These are phyloP conservation scores for Thunnus thynnus DNA, from an alignment of 2,113 vertebrate genomes.

Conservation along the genomic window DNA sequence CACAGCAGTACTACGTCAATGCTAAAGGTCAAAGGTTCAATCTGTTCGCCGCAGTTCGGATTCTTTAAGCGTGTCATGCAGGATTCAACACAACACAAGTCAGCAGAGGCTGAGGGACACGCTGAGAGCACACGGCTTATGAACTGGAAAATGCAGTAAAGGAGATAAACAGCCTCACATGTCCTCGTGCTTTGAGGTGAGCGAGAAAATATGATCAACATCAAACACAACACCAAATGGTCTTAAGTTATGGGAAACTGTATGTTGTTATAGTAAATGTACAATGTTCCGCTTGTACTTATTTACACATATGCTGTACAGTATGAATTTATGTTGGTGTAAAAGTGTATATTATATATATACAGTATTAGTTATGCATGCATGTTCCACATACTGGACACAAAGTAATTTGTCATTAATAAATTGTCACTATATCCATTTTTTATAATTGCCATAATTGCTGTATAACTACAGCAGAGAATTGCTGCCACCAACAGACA, in stretches of 20 bases:
- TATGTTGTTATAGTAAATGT: too few relatives aligned
- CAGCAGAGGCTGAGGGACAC: constrained; percentile 20
- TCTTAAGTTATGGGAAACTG: neutral
- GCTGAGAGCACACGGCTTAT: constrained; percentile 22
- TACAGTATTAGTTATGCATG: too few relatives aligned
- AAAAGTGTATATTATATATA: neutral
- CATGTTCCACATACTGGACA: too few relatives aligned
- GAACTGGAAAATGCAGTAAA: constrained; percentile 47
- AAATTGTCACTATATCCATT: too few relatives aligned
- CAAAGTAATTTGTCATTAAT: too few relatives aligned
- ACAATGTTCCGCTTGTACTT: too few relatives aligned
- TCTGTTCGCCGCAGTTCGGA: constrained; percentile 22
- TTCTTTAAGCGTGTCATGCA: constrained; percentile 38
- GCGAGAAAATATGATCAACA: neutral
- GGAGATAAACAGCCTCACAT: constrained; percentile 59
- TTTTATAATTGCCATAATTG: too few relatives aligned
- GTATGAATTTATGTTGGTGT: too few relatives aligned
- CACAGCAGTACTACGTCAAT: constrained; percentile 34
- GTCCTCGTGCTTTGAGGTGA: constrained; percentile 35
- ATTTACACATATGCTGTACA: neutral
- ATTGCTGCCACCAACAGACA: too few relatives aligned
- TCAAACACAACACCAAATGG: constrained; percentile 12
- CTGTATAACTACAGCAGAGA: too few relatives aligned
- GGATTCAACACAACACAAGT: constrained; percentile 28
- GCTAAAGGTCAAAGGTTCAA: constrained; percentile 73